A percentile compares a stretch with the other conserved stretches of the same genome.
These are phyloP conservation scores for Drosophila nebulosa DNA, from an alignment of 1,140 invertebrate species.

Conservation along the genomic window DNA sequence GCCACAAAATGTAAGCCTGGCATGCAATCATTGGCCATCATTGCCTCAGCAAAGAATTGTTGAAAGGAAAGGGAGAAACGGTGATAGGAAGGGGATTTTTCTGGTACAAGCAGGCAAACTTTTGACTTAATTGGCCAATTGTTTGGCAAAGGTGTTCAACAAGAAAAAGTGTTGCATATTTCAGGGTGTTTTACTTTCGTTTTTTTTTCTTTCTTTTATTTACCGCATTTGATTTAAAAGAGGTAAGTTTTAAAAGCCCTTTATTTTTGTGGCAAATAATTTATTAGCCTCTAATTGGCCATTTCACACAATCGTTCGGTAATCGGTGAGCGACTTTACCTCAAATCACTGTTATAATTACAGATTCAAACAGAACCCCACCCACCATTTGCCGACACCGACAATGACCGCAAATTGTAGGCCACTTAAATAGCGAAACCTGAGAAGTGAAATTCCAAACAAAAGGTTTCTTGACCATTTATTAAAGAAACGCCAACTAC, in stretches of 20 bases:
- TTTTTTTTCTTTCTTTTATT: neutral
- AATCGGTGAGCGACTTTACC: neutral
- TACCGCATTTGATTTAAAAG: constrained; percentile 6
- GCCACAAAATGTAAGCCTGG: constrained; percentile 58
- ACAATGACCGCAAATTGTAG: constrained; percentile 45
- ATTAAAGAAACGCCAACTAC: neutral
- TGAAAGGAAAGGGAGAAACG: neutral
- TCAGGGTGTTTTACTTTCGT: constrained; percentile 30
- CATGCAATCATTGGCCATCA: constrained; percentile 62
- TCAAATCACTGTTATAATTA: constrained; percentile 39
- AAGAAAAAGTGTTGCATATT: constrained; percentile 70
- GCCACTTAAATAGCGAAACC: constrained; percentile 51
- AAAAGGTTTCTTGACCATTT: neutral
- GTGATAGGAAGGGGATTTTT: neutral
- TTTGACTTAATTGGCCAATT: constrained; percentile 76
- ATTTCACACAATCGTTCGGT: constrained; percentile 2
- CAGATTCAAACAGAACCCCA: neutral
- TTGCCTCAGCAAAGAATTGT: neutral
- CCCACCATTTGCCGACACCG: neutral
- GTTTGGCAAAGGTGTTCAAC: constrained; percentile 59
- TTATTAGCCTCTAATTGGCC: constrained; percentile 43
- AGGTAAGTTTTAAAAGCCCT: constrained; percentile 24
- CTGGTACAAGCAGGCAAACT: constrained; percentile 44
- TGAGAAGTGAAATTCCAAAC: neutral
- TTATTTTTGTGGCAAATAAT: constrained; percentile 38